phyloP scores from a whole-genome alignment of 2,797 vertebrate species.

The Sternarchorhynchus goeldii region DNA sequence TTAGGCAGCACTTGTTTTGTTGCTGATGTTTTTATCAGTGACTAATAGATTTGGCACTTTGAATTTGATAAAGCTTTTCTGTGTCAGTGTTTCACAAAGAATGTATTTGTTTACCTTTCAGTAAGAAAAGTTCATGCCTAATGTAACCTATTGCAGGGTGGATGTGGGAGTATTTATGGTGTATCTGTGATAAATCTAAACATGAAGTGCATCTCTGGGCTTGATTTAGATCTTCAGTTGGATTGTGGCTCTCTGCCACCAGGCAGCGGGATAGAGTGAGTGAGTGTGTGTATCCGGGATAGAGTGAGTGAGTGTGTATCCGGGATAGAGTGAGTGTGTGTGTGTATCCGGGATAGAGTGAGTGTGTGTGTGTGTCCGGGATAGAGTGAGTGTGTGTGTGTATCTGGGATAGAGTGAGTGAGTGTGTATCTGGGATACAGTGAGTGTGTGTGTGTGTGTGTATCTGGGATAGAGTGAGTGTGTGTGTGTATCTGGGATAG shows the following conservation, averaged over 20 bases:
- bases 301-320: constrained; percentile 11
- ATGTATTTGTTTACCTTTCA: not conserved
- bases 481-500: constrained; percentile 25
- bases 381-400: not conserved
- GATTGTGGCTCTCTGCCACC: not conserved
- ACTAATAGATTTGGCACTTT: constrained; percentile 5
- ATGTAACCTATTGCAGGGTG: too few species aligned
- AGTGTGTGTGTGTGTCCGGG: too few species aligned
- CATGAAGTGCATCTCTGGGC: constrained; percentile 4
- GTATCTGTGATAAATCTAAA: constrained; percentile 5
- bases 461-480: too few species aligned
- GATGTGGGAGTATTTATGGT: too few species aligned
- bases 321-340: too few species aligned
- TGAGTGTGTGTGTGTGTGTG: not conserved
- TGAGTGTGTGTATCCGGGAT: constrained; percentile 27
- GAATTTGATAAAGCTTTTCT: not conserved
- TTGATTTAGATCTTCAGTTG: constrained; percentile 40
- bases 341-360: too few species aligned
- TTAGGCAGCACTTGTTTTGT: constrained; percentile 7
- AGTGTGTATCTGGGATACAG: constrained; percentile 32
- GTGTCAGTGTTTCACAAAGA: not conserved
- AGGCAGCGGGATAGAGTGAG: constrained; percentile 39
- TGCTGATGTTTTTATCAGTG: constrained; percentile 8
- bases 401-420: constrained; percentile 27
- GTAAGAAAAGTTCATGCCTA: constrained; percentile 1